These are phyloP conservation scores for Gallinago undulata DNA, from an alignment of 2,113 vertebrate species.

Conservation along the genomic window DNA sequence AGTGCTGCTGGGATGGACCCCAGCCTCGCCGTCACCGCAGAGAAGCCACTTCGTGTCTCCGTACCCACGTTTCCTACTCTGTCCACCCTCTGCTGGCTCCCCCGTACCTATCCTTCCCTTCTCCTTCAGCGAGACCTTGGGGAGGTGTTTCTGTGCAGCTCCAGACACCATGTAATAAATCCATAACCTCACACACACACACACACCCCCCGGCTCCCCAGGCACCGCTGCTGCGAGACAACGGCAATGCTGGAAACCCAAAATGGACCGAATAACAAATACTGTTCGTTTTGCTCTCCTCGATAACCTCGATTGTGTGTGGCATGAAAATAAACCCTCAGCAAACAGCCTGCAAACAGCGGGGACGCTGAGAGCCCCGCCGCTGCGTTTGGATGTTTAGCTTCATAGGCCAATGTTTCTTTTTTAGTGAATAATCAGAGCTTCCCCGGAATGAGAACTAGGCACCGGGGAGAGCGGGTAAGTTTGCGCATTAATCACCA, in stretches of 20 bases:
- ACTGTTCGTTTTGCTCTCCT: not conserved
- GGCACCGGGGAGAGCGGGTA: not conserved
- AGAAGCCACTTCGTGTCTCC: not conserved
- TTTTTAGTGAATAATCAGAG: constrained; percentile 12
- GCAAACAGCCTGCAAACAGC: constrained; percentile 15
- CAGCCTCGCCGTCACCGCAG: accelerated
- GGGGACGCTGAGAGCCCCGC: not conserved
- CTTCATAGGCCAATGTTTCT: not conserved
- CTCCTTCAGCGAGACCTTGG: not conserved
- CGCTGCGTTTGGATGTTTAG: constrained; percentile 24
- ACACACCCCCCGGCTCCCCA: not conserved
- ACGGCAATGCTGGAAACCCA: not conserved
- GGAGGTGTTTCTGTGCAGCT: not conserved
- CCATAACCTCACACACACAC: not conserved
- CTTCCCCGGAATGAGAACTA: not conserved
- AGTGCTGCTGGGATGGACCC: not conserved
- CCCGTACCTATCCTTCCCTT: not conserved
- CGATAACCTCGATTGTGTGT: constrained; percentile 21
- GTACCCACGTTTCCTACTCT: not conserved
- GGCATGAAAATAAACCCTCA: constrained; percentile 49
- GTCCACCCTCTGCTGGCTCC: not conserved
- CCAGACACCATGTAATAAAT: not conserved
- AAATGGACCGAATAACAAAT: constrained; percentile 25
- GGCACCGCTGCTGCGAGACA: not conserved
- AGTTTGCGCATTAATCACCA: constrained; percentile 30